Evolutionary conservation across 2,113 vertebrate genomes (phyloP), one percentile per base, ranked within the genome.

Genomic region (Passer domesticus): DNA sequence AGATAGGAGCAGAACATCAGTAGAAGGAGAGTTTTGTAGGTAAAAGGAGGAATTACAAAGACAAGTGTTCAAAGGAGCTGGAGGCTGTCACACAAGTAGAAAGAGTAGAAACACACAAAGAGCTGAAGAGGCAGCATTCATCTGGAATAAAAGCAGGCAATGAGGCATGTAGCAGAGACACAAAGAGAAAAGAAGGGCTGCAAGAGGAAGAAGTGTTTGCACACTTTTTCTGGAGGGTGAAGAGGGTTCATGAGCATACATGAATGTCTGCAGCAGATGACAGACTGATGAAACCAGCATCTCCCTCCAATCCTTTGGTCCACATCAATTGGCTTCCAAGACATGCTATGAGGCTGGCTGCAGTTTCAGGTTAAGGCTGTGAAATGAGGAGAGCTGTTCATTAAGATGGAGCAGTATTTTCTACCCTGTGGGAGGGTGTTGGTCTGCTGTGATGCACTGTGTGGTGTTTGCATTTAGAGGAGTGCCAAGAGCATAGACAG

Each of bases 91-190:
- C 66, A 63, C 55, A 86, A 74, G 79, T 67, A 92, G 76, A 81
- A 85, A 92, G 78, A 83, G 69, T 22, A 89, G 69, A 94, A 95
- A 77, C 46, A 68, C 67, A 92, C 44, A 94, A 93, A 94, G 73
- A 84, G 41, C 79, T 72, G 76, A 90, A 80, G 68, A 88, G 53
- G 76, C 30, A 7, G 76, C 56, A 90, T 56, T 94, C 79, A 80
- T 74, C 47, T 75, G 47, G 55, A 95, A 93, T 75, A 68, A 89
- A 92, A 89, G 44, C 52, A 86, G 52, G 85, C 39, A 90, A 41
- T 9, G 28, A 94, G 47, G 75, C 31, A 56, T 7, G 53, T 3
- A 90, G 56, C 53, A 90, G 68, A 80, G 76, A 67, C 55, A 77
- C 0, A 2, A 72, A 94, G n/a, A 33, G 19, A 88, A 49, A 87